These are phyloP conservation scores for Synergus japonicus DNA, from an alignment of 2,888 invertebrate species.

Conservation along the genomic window DNA sequence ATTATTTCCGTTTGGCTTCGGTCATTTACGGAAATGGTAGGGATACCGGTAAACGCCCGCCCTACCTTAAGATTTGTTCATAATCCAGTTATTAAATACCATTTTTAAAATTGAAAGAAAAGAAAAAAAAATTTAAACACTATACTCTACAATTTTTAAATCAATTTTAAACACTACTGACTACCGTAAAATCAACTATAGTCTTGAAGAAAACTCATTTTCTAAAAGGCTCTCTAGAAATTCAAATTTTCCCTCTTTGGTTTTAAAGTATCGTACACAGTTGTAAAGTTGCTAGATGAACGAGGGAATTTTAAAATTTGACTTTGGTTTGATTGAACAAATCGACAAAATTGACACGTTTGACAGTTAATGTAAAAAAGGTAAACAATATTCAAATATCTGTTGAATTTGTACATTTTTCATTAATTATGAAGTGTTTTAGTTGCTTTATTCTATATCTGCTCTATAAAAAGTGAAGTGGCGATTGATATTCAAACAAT, in stretches of 20 bases:
- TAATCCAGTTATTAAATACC: background rate
- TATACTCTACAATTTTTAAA: no score
- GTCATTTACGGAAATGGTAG: constrained; percentile 27
- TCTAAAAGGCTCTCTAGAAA: background rate
- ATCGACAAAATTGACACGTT: no score
- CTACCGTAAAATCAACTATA: no score
- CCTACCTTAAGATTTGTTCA: constrained; percentile 9
- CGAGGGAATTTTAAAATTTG: no score
- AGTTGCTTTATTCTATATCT: background rate
- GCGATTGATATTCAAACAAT: background rate
- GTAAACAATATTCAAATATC: background rate
- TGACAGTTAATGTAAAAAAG: no score
- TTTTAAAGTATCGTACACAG: background rate
- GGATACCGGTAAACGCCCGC: constrained; percentile 36
- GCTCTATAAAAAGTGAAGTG: background rate
- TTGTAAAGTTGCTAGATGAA: background rate
- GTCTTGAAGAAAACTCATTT: background rate
- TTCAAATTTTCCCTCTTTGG: background rate
- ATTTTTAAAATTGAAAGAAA: no score
- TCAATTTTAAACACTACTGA: no score
- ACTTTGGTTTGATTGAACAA: no score
- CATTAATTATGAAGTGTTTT: background rate
- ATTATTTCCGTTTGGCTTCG: constrained; percentile 64
- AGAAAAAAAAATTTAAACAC: no score
- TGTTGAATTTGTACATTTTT: background rate